phyloP scores from a whole-genome alignment of 2,797 vertebrate genomes.

The Coilia nasus region DNA sequence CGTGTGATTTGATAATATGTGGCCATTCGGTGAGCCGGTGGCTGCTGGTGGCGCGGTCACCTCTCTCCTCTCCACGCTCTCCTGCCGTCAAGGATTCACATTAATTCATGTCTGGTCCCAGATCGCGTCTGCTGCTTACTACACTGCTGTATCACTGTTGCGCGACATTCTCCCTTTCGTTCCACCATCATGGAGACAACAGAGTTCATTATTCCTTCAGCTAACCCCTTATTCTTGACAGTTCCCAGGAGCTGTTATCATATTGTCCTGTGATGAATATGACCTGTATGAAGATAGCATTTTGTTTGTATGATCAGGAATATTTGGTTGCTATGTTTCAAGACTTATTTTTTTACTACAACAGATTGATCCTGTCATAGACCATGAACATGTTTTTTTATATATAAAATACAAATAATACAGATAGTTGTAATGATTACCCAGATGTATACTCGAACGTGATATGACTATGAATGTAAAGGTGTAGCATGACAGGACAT shows the following conservation, averaged over 20 bases:
- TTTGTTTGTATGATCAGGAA: neutral
- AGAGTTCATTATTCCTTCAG: neutral
- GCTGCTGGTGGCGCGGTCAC: constrained; percentile 26
- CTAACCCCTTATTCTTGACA: neutral
- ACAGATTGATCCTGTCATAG: neutral
- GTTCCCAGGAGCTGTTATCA: neutral
- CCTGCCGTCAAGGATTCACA: constrained; percentile 16
- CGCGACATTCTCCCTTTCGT: neutral
- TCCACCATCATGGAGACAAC: neutral
- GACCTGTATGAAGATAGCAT: neutral
- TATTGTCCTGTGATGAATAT: neutral
- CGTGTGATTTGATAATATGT: constrained; percentile 64
- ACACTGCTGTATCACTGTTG: constrained; percentile 20
- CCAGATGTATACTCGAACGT: neutral
- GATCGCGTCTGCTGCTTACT: constrained; percentile 11
- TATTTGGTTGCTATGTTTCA: too few species aligned
- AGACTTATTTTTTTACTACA: too few species aligned
- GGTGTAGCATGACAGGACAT: neutral
- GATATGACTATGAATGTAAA: neutral
- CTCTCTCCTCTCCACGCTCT: constrained; percentile 9
- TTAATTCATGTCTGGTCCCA: constrained; percentile 24
- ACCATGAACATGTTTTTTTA: neutral
- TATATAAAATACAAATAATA: neutral
- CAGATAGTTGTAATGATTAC: neutral
- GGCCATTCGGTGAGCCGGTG: constrained; percentile 46